Conservation (phyloP, 2,888 invertebrate species). For the Phortica okadai region DNA sequence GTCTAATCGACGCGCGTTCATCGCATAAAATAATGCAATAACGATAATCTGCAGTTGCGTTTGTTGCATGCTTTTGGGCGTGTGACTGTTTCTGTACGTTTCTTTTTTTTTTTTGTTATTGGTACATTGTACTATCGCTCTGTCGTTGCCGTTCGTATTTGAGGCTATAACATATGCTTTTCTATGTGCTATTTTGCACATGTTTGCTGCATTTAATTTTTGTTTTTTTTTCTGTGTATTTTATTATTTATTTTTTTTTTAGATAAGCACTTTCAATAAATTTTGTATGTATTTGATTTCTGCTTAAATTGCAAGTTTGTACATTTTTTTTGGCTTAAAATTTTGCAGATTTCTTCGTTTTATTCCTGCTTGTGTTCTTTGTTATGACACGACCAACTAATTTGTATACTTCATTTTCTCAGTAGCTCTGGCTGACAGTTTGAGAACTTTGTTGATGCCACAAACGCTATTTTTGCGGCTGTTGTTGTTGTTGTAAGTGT, state of each 20-base stretch:
- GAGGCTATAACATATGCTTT: conserved; percentile 24
- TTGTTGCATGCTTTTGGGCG: conserved; percentile 16
- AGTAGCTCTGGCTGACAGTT: conserved; percentile 2
- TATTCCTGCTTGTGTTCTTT: conserved; percentile 30
- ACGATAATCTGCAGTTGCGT: conserved; percentile 54
- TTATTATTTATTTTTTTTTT: background rate
- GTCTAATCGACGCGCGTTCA: conserved; percentile 70
- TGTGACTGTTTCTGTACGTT: conserved; percentile 1
- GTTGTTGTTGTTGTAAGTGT: background rate
- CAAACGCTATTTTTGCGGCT: background rate
- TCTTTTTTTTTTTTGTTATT: background rate
- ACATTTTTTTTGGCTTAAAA: conserved; percentile 1
- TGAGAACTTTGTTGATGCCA: conserved; percentile 5
- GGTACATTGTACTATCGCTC: conserved; percentile 2
- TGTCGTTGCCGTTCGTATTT: conserved; percentile 3
- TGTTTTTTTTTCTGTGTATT: background rate
- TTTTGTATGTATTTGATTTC: background rate
- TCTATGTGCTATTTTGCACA: conserved; percentile 22
- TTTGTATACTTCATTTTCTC: conserved; percentile 63
- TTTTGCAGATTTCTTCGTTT: background rate
- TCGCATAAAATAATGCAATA: conserved; percentile 71
- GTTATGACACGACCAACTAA: conserved; percentile 65
- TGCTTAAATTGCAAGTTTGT: background rate
- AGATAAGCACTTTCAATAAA: background rate
- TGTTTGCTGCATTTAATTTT: conserved; percentile 22